Base-by-base conservation (phyloP, 2,888 invertebrate species). In the Eudasyphora cyanicolor region DNA sequence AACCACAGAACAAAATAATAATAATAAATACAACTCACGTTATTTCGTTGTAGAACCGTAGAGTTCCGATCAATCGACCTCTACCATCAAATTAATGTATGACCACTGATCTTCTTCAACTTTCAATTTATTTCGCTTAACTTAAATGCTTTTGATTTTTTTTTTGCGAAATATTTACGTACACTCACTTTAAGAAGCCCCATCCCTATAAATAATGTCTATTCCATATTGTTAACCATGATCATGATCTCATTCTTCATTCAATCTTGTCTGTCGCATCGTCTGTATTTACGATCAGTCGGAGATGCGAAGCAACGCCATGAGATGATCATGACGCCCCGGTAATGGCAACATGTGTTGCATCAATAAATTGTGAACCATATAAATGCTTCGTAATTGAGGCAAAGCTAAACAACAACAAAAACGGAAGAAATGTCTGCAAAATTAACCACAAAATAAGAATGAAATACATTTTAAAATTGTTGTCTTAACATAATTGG, bases 161-260 rank as follows among this genome's bases (percentile, higher is more conserved):
- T n/a, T n/a, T n/a, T n/a, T n/a, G n/a, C 14, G 27, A 45, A 12
- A 45, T 2, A n/a, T 45, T 45, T 8, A 45, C 10, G 45, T 12
- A 27, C 24, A 57, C 24, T 27, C 57, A 57, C 27, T 57, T 57
- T 27, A 24, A 27, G 2, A 38, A 2, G 12, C 32, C 27, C n/a
- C n/a, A n/a, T n/a, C n/a, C 17, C 62, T n/a, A 51, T 78, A 75
- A 82, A 60, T 82, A 75, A 82, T 60, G 77, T 24, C 51, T 62
- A 64, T 51, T 67, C 29, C 24, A 69, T 45, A 29, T 69, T 64
- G 19, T 45, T 74, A 49, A 82, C 74, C 35, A 51, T 82, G 70
- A 70, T 51, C 74, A 75, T 78, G 77, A 82, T 78, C 82, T 78
- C 78, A 82, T 78, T 78, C 74, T 57, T 57, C 57, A 54, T 54